Evolutionary conservation across 2,113 vertebrate species (phyloP).

Genomic region (Physeter macrocephalus): DNA sequence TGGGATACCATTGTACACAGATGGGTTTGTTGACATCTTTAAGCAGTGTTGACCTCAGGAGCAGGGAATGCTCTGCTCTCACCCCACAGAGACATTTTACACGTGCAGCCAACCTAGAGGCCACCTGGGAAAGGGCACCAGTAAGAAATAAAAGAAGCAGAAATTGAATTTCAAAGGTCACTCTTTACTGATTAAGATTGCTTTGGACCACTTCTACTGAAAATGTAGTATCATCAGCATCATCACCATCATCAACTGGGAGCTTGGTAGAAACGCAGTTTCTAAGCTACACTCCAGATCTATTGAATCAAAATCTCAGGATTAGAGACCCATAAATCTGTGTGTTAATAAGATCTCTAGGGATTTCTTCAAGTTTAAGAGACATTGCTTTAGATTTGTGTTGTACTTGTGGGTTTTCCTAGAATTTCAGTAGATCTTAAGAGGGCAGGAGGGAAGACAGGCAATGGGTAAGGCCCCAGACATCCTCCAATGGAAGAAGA

Average conservation of each 20-base stretch:
- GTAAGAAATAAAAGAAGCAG: neutral
- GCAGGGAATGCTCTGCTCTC: neutral
- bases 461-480: neutral
- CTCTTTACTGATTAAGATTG: neutral
- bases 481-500: neutral
- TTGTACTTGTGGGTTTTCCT: neutral
- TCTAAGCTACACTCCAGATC: neutral
- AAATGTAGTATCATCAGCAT: neutral
- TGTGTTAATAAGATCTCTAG: neutral
- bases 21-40: neutral
- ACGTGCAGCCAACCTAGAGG: neutral
- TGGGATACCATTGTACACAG: neutral
- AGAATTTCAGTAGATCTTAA: neutral
- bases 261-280: neutral
- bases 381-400: neutral
- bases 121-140: neutral
- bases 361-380: neutral
- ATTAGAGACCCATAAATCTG: neutral
- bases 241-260: neutral
- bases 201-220: neutral
- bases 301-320: neutral
- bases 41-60: neutral
- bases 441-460: neutral
- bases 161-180: slow-evolving; percentile 31
- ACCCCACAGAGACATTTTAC: neutral